Conservation (phyloP, 2,113 vertebrate genomes). For the Oreochromis niloticus region DNA sequence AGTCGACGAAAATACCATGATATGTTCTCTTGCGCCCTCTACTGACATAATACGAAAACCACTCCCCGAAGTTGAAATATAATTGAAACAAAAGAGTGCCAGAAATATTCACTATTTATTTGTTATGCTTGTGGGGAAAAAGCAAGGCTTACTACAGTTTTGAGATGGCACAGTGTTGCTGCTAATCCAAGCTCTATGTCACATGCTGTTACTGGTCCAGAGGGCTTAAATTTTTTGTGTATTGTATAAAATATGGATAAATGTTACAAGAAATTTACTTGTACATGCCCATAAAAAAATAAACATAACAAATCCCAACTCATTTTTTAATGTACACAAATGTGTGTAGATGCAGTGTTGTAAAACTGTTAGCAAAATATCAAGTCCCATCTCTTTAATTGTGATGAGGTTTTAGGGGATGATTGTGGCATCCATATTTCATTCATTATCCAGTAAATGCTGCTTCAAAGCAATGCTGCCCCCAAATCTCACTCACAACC, state of each 20-base stretch:
- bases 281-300: not conserved
- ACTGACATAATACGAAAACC: not conserved
- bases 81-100: not conserved
- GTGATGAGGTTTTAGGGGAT: not conserved
- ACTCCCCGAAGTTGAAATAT: not conserved
- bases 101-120: not conserved
- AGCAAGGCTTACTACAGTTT: not conserved
- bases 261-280: not conserved
- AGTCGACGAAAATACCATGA: not conserved
- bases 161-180: not conserved
- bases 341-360: not conserved
- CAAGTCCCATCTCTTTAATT: not conserved
- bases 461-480: not conserved
- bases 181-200: not conserved
- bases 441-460: not conserved
- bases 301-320: not conserved
- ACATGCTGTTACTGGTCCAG: not conserved
- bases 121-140: not conserved
- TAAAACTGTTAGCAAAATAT: not conserved
- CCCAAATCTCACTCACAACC: not conserved
- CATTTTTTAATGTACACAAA: not conserved
- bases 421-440: not conserved
- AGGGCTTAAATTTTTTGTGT: not conserved
- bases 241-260: not conserved
- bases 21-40: conserved; percentile 15